Conservation (phyloP, 1,140 invertebrate species). For the Zaprionus capensis region DNA sequence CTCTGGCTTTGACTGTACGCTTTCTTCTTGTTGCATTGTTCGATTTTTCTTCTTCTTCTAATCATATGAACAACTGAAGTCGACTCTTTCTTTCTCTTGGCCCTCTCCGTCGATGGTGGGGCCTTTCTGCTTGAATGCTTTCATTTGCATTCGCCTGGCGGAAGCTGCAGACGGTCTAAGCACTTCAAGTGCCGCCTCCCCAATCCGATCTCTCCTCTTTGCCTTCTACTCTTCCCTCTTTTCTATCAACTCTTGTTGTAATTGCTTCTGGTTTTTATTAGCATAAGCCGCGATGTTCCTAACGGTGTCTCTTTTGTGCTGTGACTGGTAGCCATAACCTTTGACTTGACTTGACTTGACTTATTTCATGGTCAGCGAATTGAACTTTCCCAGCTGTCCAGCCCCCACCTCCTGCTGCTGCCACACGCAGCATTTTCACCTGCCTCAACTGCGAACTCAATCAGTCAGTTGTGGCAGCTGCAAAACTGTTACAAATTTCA, state of each 20-base stretch:
- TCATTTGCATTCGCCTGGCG: constrained; percentile 73
- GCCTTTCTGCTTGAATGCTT: constrained; percentile 74
- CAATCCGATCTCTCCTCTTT: not conserved
- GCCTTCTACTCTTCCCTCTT: not conserved
- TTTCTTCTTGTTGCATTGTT: constrained; percentile 64
- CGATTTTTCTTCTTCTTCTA: constrained; percentile 73
- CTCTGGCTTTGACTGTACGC: constrained; percentile 12
- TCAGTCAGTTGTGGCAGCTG: constrained; percentile 30
- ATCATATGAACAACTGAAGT: constrained; percentile 71
- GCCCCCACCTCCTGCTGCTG: constrained; percentile 8
- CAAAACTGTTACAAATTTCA: constrained; percentile 37
- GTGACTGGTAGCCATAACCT: not conserved
- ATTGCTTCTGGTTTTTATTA: constrained; percentile 38
- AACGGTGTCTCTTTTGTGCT: constrained; percentile 18
- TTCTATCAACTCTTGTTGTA: constrained; percentile 14
- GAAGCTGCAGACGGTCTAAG: constrained; percentile 51
- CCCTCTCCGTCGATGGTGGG: not conserved
- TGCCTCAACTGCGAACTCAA: constrained; percentile 6
- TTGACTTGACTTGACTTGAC: constrained; percentile 1
- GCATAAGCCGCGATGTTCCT: constrained; percentile 4
- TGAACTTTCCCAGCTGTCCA: constrained; percentile 21
- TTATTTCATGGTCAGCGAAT: constrained; percentile 44
- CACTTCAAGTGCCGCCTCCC: constrained; percentile 46
- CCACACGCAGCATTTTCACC: constrained; percentile 30
- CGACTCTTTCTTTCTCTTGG: constrained; percentile 13